Percentiles rank a stretch among this genome's conserved stretches.
Evolutionary conservation across 1,140 invertebrate genomes (phyloP).

Genomic region (Drosophila watanabei): DNA sequence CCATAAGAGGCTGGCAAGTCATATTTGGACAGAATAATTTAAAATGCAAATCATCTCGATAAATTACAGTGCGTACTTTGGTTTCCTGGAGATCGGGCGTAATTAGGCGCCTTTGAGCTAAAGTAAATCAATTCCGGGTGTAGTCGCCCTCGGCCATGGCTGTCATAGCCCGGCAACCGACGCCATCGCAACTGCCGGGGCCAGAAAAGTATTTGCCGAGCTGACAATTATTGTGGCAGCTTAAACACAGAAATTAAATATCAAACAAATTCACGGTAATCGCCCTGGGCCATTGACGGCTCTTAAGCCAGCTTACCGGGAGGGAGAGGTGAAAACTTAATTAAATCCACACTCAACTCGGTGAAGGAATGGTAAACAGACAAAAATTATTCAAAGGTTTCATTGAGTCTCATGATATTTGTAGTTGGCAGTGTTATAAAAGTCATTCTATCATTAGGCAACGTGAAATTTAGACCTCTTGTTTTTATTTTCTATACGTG

Average conservation of each 20-base stretch:
- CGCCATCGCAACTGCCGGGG: conserved; percentile 10
- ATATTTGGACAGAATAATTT: conserved; percentile 57
- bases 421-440: neutral
- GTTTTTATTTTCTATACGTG: neutral
- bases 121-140: conserved; percentile 60
- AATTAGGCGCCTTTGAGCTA: conserved; percentile 54
- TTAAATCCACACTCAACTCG: conserved; percentile 24
- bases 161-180: conserved; percentile 51
- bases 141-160: conserved; percentile 55
- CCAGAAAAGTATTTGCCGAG: conserved; percentile 31
- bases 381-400: no score
- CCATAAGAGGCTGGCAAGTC: conserved; percentile 35
- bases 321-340: conserved; percentile 23
- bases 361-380: neutral
- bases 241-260: conserved; percentile 60
- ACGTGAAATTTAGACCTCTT: neutral
- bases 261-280: conserved; percentile 46
- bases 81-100: conserved; percentile 18
- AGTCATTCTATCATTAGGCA: neutral
- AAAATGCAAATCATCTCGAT: conserved; percentile 39
- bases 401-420: neutral
- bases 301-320: conserved; percentile 16
- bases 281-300: conserved; percentile 33
- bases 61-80: conserved; percentile 31
- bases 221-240: conserved; percentile 55